Evolutionary conservation across 2,888 invertebrate species (phyloP), one percentile per base, ranked within the genome.

Genomic region (Cybosia mesomella): DNA sequence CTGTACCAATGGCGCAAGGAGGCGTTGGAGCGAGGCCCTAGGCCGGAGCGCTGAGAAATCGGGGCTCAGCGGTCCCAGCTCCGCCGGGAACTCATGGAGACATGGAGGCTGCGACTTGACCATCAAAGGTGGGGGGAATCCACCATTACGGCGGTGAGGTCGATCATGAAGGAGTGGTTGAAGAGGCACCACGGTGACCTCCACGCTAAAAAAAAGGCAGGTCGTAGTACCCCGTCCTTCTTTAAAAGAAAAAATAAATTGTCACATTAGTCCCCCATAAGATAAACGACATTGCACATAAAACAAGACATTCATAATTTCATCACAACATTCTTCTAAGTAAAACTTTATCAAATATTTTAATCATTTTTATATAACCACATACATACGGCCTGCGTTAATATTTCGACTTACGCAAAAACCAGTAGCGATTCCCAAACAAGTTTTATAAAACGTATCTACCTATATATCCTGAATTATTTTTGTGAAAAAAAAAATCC

Each of bases 321-420:
- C 65, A 0, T 64, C 57, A 68, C 18, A 5, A 21, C 68, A 71
- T 61, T 68, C 55, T 78, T 80, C 72, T 74, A 62, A 80, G 80
- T 80, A 80, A 32, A 62, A 68, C 62, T 75, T 80, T 80, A 80
- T 80, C 80, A 76, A 36, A 68, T 66, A 70, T 28, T 73, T 65
- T 64, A 73, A 80, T 80, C 76, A 74, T 80, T 79, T 58, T 79
- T 73, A 71, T 74, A 71, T 71, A 73, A 79, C 70, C 58, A 24
- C 49, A 53, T 39, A 32, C 57, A 24, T n/a, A n/a, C n/a, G n/a
- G n/a, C 55, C 21, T 24, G 22, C 10, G 22, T 43, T 69, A 53
- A 53, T n/a, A 34, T 24, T 36, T 21, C 28, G 21, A 18, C 59
- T 57, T 24, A 8, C 69, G 58, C 68, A 73, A 72, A 77, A 80